Evolutionary conservation across 1,140 invertebrate genomes (phyloP), one percentile per base, ranked within the genome.

Genomic region (Trichonephila inaurata): DNA sequence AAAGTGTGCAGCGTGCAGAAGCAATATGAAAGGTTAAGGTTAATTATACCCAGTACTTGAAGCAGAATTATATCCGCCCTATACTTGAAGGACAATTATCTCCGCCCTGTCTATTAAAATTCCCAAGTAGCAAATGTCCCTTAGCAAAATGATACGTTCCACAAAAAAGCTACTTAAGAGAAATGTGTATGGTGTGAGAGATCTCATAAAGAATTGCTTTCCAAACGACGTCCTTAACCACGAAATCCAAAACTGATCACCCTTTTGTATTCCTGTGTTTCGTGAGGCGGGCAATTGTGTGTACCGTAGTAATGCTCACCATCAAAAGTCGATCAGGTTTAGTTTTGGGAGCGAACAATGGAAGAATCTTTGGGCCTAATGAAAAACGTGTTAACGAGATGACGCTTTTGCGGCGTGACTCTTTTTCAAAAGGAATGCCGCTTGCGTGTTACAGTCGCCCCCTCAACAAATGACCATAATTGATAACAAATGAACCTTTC

Each of bases 401-500:
- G 58, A 33, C 24, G 44, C 66, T 24, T 62, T 81, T 21, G 14
- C 28, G 24, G 61, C 77, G 82, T 92, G 90, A 92, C 82, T 92
- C 24, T 7, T 51, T 44, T 85, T 92, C 81, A 91, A 85, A 92
- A 92, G 81, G 60, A 85, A 3, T 40, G 83, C 82, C 60, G 28
- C 44, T 87, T 87, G 83, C 91, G 82, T 92, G 90, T 77, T 19
- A 16, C n/a, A 66, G n/a, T 92, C 60, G 64, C 85, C 72, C 62
- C 64, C 85, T 77, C 92, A 93, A 89, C 66, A 93, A 93, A 93
- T 93, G 92, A 82, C 62, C 64, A 44, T 92, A 92, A 92, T 92
- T 92, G 91, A 87, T 92, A 92, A 92, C 91, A 92, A 92, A 92
- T 92, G 91, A 92, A 83, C 91, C 91, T 19, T 92, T 60, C 33